phyloP scores from a whole-genome alignment of 2,113 vertebrate genomes.

The Syrmaticus mikado region DNA sequence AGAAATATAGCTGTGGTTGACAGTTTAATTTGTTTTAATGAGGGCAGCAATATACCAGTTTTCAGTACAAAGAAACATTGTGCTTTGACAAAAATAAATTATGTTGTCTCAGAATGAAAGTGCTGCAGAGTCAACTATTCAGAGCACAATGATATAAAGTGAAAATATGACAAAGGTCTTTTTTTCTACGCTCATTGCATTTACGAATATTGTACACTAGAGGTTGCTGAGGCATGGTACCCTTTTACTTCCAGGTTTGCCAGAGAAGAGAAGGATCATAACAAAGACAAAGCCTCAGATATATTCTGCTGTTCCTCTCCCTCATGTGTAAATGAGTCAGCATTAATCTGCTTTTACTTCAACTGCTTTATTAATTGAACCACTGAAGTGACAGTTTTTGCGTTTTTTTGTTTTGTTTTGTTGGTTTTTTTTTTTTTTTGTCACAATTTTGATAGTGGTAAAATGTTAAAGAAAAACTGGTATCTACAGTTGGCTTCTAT shows the following conservation, averaged over 20 bases:
- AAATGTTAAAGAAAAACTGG: neutral
- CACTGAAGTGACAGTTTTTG: neutral
- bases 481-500: neutral
- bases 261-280: neutral
- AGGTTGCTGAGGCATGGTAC: neutral
- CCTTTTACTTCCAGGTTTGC: conserved; percentile 19
- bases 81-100: conserved; percentile 51
- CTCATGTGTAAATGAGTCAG: neutral
- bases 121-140: neutral
- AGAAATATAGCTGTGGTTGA: neutral
- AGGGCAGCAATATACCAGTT: conserved; percentile 40
- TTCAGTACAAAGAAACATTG: conserved; percentile 44
- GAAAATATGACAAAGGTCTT: conserved; percentile 21
- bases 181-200: neutral
- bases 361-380: neutral
- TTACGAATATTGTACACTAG: neutral
- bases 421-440: neutral
- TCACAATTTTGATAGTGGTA: neutral
- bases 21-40: conserved; percentile 68
- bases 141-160: conserved; percentile 3
- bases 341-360: neutral
- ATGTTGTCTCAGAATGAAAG: conserved; percentile 30
- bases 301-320: neutral
- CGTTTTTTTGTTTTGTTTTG: neutral
- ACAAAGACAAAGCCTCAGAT: neutral